Evolutionary conservation across 2,113 vertebrate genomes (phyloP).

Genomic region (Rhinoderma darwinii): DNA sequence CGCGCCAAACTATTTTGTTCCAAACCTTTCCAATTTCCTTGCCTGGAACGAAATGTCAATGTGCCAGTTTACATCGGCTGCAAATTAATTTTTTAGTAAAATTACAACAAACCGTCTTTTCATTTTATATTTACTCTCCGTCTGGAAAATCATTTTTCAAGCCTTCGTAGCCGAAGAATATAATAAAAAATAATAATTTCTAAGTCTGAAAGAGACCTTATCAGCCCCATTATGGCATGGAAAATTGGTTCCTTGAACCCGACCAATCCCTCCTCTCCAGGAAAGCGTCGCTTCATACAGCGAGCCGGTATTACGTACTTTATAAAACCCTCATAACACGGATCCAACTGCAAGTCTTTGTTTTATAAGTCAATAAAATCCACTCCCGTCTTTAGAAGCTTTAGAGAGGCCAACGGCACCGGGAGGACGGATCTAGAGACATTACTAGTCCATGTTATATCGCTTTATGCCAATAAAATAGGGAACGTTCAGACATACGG

Average conservation of each 20-base stretch:
- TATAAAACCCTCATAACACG: conserved; percentile 63
- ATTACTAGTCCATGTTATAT: conserved; percentile 45
- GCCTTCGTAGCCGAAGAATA: conserved; percentile 28
- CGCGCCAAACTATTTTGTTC: conserved; percentile 28
- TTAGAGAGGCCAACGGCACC: conserved; percentile 51
- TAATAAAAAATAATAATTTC: conserved; percentile 36
- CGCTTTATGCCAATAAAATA: conserved; percentile 33
- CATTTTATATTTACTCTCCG: conserved; percentile 24
- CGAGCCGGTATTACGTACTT: conserved; percentile 65
- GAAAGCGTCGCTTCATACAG: conserved; percentile 41
- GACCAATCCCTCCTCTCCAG: conserved; percentile 2
- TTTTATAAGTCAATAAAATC: conserved; percentile 71
- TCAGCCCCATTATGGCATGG: conserved; percentile 41
- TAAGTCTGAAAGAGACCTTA: conserved; percentile 34
- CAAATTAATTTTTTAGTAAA: conserved; percentile 48
- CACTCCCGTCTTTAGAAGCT: conserved; percentile 63
- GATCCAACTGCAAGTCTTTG: conserved; percentile 63
- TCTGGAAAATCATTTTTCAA: conserved; percentile 53
- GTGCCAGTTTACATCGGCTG: conserved; percentile 40
- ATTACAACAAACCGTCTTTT: conserved; percentile 51
- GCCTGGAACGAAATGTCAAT: conserved; percentile 46
- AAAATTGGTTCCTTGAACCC: conserved; percentile 36
- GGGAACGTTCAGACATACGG: not conserved
- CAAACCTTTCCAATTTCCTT: conserved; percentile 49
- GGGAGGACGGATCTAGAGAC: conserved; percentile 55